A percentile compares a stretch with the other conserved stretches of the same genome.
Conservation (phyloP, 2,797 vertebrate genomes). For the Sphenopsis melanotis region DNA sequence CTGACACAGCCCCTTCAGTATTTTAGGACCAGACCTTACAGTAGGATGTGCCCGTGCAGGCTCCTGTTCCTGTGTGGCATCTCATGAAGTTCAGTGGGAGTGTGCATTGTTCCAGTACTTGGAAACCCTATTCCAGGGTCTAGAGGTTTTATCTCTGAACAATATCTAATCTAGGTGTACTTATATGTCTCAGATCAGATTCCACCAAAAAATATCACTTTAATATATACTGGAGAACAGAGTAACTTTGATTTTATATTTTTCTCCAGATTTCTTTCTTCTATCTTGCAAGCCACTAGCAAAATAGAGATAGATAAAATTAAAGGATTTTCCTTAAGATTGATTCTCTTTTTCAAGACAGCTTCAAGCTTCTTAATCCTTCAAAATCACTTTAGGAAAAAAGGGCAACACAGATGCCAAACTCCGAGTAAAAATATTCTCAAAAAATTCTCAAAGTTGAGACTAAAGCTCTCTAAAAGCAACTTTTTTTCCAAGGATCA, state of each 20-base stretch:
- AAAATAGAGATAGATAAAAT: background rate
- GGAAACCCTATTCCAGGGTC: background rate
- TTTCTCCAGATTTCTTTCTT: background rate
- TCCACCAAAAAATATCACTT: background rate
- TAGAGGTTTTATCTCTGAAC: background rate
- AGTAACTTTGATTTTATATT: background rate
- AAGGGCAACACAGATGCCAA: background rate
- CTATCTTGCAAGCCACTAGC: background rate
- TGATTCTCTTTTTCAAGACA: background rate
- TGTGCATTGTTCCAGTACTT: background rate
- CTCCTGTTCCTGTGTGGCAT: background rate
- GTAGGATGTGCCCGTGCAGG: background rate
- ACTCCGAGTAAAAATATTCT: background rate
- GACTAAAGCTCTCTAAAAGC: background rate
- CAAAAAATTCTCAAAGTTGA: background rate
- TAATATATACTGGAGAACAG: background rate
- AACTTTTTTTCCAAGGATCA: background rate
- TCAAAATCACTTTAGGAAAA: background rate
- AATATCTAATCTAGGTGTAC: background rate
- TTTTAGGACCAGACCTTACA: background rate
- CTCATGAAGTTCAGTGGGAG: background rate
- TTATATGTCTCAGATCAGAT: accelerated
- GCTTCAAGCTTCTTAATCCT: background rate
- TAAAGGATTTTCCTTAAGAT: background rate
- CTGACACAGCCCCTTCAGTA: background rate